Evolutionary conservation across 2,797 vertebrate genomes (phyloP).

Genomic region (Strix occidentalis): DNA sequence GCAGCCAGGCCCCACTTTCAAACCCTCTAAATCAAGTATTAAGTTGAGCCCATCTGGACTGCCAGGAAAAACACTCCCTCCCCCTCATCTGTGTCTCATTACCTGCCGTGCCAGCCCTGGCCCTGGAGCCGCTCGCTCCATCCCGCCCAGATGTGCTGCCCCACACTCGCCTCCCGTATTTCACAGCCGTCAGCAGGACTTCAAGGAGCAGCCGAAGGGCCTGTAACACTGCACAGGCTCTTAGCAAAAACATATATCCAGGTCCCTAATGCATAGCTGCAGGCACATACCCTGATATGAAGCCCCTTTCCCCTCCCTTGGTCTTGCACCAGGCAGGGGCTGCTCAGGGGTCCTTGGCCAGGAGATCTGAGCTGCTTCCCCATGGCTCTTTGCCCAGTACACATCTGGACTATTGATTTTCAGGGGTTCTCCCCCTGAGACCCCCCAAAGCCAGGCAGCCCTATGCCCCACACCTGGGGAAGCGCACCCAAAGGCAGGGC

Average conservation of each 20-base stretch:
- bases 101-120: conserved; percentile 10
- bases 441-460: neutral
- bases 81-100: conserved; percentile 58
- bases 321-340: neutral
- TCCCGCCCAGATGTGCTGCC: conserved; percentile 42
- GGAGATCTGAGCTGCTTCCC: neutral
- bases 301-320: neutral
- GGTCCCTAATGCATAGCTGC: neutral
- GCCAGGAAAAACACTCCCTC: conserved; percentile 44
- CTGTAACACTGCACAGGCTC: conserved; percentile 6
- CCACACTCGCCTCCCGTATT: neutral
- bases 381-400: neutral
- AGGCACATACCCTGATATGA: neutral
- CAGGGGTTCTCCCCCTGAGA: neutral
- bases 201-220: conserved; percentile 2
- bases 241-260: neutral
- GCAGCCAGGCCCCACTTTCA: conserved; percentile 28
- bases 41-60: conserved; percentile 1
- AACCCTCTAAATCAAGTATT: conserved; percentile 50
- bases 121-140: neutral
- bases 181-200: conserved; percentile 38
- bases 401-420: neutral
- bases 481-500: neutral
- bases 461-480: rapidly evolving
- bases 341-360: rapidly evolving